Conservation (phyloP, 2,113 vertebrate genomes). For the Oncorhynchus mykiss region DNA sequence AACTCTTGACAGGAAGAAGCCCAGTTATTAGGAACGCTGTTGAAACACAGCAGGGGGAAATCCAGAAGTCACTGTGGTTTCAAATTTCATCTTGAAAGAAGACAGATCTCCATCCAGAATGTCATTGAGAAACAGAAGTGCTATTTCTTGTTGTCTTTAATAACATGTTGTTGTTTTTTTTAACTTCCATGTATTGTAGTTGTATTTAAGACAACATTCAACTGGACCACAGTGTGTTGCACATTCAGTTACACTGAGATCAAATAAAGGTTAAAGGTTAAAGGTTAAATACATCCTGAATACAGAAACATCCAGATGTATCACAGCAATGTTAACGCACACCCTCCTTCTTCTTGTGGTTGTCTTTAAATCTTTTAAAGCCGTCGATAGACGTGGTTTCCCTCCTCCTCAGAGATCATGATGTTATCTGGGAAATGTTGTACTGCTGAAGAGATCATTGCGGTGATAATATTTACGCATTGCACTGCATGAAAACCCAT, state of each 20-base stretch:
- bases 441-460: constrained; percentile 69
- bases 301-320: too few relatives aligned
- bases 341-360: too few relatives aligned
- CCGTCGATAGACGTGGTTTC: constrained; percentile 51
- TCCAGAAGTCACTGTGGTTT: constrained; percentile 6
- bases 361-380: not conserved
- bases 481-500: constrained; percentile 35
- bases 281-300: too few relatives aligned
- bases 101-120: not conserved
- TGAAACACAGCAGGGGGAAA: constrained; percentile 27
- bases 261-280: too few relatives aligned
- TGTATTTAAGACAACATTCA: too few relatives aligned
- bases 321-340: too few relatives aligned
- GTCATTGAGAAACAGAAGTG: not conserved
- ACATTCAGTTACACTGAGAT: too few relatives aligned
- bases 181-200: too few relatives aligned
- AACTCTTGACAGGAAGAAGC: not conserved
- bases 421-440: constrained; percentile 69
- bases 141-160: constrained; percentile 26
- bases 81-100: not conserved
- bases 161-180: not conserved
- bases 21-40: constrained; percentile 18
- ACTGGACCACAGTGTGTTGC: too few relatives aligned
- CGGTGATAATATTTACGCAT: constrained; percentile 44
- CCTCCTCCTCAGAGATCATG: constrained; percentile 60